Conservation (phyloP, 2,888 invertebrate species). For the Germaria angustata region DNA sequence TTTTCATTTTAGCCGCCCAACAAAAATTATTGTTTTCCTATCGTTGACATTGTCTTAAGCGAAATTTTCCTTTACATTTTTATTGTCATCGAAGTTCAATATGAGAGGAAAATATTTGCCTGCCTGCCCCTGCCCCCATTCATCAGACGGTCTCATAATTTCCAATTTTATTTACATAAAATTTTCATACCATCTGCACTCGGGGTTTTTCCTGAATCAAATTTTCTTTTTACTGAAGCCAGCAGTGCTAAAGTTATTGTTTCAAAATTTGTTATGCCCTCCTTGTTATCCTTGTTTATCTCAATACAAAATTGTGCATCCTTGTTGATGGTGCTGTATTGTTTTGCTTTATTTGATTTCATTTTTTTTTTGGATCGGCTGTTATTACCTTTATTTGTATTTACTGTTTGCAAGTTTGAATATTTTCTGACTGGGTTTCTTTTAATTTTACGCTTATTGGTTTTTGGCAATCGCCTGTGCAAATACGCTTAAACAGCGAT, state of each 20-base stretch:
- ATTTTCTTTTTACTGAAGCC: not conserved
- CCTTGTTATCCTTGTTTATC: conserved; percentile 57
- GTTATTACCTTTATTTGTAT: conserved; percentile 54
- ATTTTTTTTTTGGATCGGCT: conserved; percentile 15
- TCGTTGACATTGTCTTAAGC: conserved; percentile 44
- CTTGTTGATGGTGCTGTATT: conserved; percentile 28
- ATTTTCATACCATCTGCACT: conserved; percentile 61
- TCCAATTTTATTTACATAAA: conserved; percentile 56
- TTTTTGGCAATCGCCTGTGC: conserved; percentile 80
- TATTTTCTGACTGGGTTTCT: conserved; percentile 42
- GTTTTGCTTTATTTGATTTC: conserved; percentile 24
- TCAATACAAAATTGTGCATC: conserved; percentile 29
- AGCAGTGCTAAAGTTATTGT: conserved; percentile 41
- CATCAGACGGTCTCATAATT: conserved; percentile 20
- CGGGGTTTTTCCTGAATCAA: not conserved
- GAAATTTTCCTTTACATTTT: conserved; percentile 28
- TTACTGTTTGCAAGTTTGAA: conserved; percentile 28
- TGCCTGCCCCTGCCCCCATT: not conserved
- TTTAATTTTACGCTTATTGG: conserved; percentile 81
- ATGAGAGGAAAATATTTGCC: conserved; percentile 35
- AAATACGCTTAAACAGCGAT: conserved; percentile 78
- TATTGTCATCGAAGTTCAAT: conserved; percentile 62
- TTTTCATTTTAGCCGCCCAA: not conserved
- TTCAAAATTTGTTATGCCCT: conserved; percentile 57
- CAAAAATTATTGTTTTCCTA: conserved; percentile 58